A percentile compares a stretch with the other conserved stretches of the same genome.
Conservation (phyloP, 2,113 vertebrate species). For the Chlorodrepanis virens region DNA sequence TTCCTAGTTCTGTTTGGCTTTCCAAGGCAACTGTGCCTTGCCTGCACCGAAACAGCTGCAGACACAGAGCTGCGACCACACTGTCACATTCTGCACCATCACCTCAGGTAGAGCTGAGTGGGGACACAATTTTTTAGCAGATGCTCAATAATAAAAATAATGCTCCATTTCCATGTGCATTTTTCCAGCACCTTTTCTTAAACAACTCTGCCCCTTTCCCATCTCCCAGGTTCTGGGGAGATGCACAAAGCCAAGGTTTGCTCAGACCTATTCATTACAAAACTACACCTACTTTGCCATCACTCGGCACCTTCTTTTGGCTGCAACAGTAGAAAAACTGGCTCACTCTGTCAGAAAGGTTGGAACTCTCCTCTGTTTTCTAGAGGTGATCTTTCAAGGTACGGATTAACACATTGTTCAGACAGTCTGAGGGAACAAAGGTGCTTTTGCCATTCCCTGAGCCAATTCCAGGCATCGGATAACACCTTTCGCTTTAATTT, state of each 20-base stretch:
- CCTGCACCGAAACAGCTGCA: neutral
- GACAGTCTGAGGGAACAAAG: neutral
- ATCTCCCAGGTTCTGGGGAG: neutral
- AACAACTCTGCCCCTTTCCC: neutral
- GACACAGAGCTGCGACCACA: neutral
- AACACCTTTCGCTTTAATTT: neutral
- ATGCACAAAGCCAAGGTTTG: neutral
- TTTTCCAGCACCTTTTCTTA: neutral
- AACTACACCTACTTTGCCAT: neutral
- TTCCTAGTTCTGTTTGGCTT: neutral
- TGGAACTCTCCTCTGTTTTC: constrained; percentile 35
- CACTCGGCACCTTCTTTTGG: constrained; percentile 40
- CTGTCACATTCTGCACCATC: neutral
- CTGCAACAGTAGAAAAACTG: constrained; percentile 55
- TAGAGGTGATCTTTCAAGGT: constrained; percentile 19
- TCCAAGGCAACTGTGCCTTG: neutral
- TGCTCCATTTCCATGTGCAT: neutral
- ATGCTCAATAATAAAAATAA: neutral
- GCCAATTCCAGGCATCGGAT: neutral
- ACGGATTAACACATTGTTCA: constrained; percentile 14
- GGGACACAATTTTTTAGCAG: neutral
- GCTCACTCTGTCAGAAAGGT: neutral
- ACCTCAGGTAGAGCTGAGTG: neutral
- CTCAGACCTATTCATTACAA: neutral
- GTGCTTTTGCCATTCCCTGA: neutral